Evolutionary conservation across 1,140 invertebrate genomes (phyloP).

Genomic region (Bathynomus jamesi): DNA sequence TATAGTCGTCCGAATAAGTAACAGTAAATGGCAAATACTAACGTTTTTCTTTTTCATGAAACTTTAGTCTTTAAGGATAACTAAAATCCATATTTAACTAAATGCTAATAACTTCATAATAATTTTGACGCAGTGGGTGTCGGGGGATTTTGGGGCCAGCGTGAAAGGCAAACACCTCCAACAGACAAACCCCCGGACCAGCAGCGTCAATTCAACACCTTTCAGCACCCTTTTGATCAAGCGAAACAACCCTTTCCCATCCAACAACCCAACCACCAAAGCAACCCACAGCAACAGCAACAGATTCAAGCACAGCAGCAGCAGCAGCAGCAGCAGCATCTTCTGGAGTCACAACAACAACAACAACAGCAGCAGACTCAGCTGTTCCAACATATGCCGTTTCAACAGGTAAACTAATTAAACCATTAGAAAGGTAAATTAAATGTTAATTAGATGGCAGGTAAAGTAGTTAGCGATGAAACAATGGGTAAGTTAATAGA

Average conservation of each 20-base stretch:
- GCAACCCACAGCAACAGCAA: neutral
- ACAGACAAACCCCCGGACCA: neutral
- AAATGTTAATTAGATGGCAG: too few relatives aligned
- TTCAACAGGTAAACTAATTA: neutral
- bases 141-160: neutral
- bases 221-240: neutral
- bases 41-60: too few relatives aligned
- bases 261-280: neutral
- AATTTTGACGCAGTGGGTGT: too few relatives aligned
- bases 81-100: too few relatives aligned
- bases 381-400: neutral
- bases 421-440: too few relatives aligned
- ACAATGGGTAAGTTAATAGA: too few relatives aligned
- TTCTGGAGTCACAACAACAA: neutral
- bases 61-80: too few relatives aligned
- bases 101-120: too few relatives aligned
- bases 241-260: too few relatives aligned
- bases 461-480: too few relatives aligned
- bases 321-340: neutral
- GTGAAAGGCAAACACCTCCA: neutral
- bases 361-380: neutral
- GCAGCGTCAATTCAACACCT: neutral
- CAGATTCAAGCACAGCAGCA: neutral
- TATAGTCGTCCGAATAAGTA: too few relatives aligned
- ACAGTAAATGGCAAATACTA: too few relatives aligned